phyloP scores from a whole-genome alignment of 2,888 invertebrate genomes.

The Nemurella pictetii region DNA sequence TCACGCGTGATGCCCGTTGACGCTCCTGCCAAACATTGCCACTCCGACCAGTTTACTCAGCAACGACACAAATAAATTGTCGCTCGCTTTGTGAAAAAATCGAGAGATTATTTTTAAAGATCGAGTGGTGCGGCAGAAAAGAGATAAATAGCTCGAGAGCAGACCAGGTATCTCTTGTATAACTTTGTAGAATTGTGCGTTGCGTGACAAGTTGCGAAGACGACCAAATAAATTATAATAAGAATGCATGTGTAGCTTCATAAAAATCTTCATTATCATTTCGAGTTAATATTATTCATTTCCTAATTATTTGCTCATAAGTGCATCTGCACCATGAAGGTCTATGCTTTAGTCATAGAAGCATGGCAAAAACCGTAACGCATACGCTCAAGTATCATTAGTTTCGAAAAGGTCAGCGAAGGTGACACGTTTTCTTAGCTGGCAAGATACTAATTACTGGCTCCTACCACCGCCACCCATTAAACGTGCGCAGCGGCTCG shows the following conservation, averaged over 20 bases:
- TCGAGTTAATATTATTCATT: neutral
- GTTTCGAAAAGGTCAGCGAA: slow-evolving; percentile 9
- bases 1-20: neutral
- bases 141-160: neutral
- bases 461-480: neutral
- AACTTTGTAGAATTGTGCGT: neutral
- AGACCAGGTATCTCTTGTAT: neutral
- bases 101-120: neutral
- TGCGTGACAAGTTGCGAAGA: neutral
- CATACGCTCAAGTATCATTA: neutral
- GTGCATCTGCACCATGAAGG: neutral
- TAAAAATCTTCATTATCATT: neutral
- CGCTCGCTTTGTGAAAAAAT: neutral
- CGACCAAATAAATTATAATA: neutral
- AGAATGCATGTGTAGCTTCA: neutral
- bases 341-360: no score
- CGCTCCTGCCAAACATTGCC: neutral
- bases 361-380: neutral
- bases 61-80: slow-evolving; percentile 9
- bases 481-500: neutral
- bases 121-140: neutral
- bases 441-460: neutral
- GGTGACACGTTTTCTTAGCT: slow-evolving; percentile 18
- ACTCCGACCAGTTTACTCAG: neutral
- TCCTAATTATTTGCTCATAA: neutral